Evolutionary conservation across 2,113 vertebrate species (phyloP), one percentile per base, ranked within the genome.

Genomic region (Carassius auratus): DNA sequence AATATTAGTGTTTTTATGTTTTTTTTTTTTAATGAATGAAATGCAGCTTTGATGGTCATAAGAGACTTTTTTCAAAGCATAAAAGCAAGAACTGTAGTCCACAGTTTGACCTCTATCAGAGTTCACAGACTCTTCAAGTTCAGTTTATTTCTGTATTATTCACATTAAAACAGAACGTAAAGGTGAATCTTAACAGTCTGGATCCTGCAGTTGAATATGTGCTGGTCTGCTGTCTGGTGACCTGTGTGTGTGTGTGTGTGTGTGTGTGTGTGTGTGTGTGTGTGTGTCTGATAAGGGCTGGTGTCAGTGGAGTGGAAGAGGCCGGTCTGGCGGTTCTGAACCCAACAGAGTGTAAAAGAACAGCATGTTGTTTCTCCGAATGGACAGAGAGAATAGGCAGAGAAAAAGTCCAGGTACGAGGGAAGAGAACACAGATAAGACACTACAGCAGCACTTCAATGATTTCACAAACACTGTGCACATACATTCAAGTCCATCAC

Each of bases 341-440:
- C 83, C 85, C 81, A 93, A 73, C 88, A 91, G 90, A 90, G 91
- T 91, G 92, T 91, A 93, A 95, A 90, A 90, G 90, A 79, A 85
- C 91, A 92, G 89, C 91, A 90, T 93, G 92, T 88, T 91, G 88
- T 90, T 80, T 81, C 55, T 87, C 45, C 26, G 69, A 87, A 84
- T 77, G 52, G 71, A 85, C 68, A 8, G 75, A 21, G 68, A 75
- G 82, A 81, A 62, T n/a, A 45, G 48, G 9, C 50, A 36, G 36
- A 13, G 14, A 38, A 26, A 12, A 86, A 76, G 30, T 74, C 36
- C 48, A 10, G 42, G 42, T 38, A 21, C 0, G 4, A n/a, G 80
- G 26, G 21, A 57, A 69, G 23, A 45, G 2, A 33, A 66, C 14
- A 66, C 10, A 42, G 48, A 38, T 19, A 48, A 64, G 52, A 86